Conservation (phyloP, 1,140 invertebrate genomes). For the Episyrphus balteatus region DNA sequence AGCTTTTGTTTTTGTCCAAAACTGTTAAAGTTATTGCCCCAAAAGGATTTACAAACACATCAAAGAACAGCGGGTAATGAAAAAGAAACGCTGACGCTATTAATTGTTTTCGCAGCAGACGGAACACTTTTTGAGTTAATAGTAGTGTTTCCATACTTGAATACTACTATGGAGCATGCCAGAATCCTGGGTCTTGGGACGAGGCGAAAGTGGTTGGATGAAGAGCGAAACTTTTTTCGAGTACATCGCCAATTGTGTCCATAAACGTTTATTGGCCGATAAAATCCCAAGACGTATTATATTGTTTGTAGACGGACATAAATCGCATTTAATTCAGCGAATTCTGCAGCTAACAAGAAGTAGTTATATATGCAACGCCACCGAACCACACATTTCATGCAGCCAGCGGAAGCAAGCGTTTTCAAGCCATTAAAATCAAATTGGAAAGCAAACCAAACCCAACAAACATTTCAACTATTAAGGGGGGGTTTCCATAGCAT, state of each 20-base stretch:
- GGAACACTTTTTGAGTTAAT: slow-evolving; percentile 8
- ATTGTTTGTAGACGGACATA: too few species aligned
- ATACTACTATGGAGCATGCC: slow-evolving; percentile 12
- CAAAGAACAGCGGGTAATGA: slow-evolving; percentile 22
- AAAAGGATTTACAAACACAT: slow-evolving; percentile 25
- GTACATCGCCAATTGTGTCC: slow-evolving; percentile 2
- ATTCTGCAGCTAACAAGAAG: slow-evolving; percentile 1
- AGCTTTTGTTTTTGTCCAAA: slow-evolving; percentile 28
- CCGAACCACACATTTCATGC: too few species aligned
- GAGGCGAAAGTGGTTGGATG: neutral
- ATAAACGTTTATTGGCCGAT: neutral
- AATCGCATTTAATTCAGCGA: slow-evolving; percentile 2
- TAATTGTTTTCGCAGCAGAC: slow-evolving; percentile 18
- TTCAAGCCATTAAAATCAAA: too few species aligned
- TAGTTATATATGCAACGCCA: slow-evolving; percentile 3
- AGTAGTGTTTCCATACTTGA: slow-evolving; percentile 16
- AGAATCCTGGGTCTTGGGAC: slow-evolving; percentile 8
- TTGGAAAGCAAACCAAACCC: too few species aligned
- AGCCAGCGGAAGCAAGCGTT: too few species aligned
- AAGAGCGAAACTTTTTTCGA: slow-evolving; percentile 4
- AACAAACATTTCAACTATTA: too few species aligned
- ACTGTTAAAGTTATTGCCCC: slow-evolving; percentile 23
- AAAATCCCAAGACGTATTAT: neutral
- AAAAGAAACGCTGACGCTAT: slow-evolving; percentile 31
- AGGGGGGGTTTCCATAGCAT: too few species aligned